Base-by-base conservation (phyloP, 2,797 vertebrate genomes). In the Oceanodroma leucorhoa region DNA sequence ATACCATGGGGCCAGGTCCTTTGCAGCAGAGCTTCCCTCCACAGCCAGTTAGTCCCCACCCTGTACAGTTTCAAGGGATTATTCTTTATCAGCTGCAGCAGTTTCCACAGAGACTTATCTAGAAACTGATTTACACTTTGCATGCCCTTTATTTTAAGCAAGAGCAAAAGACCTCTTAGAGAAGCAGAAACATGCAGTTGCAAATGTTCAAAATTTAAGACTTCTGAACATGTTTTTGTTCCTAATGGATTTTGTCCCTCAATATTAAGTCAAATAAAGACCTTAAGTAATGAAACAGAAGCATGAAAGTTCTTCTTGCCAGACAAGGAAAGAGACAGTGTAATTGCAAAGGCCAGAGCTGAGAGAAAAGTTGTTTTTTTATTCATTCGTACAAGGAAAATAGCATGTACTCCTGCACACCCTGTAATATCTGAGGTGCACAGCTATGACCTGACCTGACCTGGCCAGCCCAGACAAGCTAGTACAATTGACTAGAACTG, bases 131-230 rank as follows among this genome's bases (percentile, higher is more conserved):
- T 62, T 62, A 70, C 20, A 50, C 7, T 62, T 78, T 4, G 22
- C 20, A 27, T 4, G 6, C 11, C 34, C 51, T 64, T 86, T 61
- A 69, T 29, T 80, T 83, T 51, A 73, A 81, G 11, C 11, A 55
- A 51, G 43, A 22, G 29, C 13, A 70, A 41, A 54, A 73, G 22
- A 45, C 0, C 0, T 20, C 43, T 73, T 32, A 73, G 16, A 75
- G 24, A 53, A 40, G 27, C 8, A 77, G 73, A 87, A 87, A 34
- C 12, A 79, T 6, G 7, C 24, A 58, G 9, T 8, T 53, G 7
- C 15, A 93, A 48, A 11, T 11, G 19, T 29, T 81, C 34, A 73
- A 87, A 81, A 75, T 6, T 19, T 46, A 76, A 76, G 15, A 60
- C n/a, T 61, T 65, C 18, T 12, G 38, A 65, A 51, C 12, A 65